Evolutionary conservation across 2,888 invertebrate species (phyloP), one percentile per base, ranked within the genome.

Genomic region (Lysandra coridon): DNA sequence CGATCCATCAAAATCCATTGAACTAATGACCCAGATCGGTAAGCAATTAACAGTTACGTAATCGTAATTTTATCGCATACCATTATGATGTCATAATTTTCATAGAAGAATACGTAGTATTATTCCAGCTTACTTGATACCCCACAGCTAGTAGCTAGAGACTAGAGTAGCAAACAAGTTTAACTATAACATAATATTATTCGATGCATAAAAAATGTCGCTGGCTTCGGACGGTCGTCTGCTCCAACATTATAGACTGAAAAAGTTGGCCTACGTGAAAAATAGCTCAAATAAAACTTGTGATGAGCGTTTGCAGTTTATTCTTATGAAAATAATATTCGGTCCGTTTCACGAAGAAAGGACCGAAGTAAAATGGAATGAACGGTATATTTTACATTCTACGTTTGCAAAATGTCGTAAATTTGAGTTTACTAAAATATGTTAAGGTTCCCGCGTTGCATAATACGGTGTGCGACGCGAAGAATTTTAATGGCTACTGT

Each of bases 271-370:
- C 33, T 14, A 33, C 33, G 69, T 69, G 69, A 69, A 69, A 69
- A 69, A 69, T 69, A 1, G 69, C 69, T 69, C 69, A 17, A 69
- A 69, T 69, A 69, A 69, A 69, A 69, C 69, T 69, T 69, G 33
- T 37, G 69, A 69, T 69, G 69, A 69, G 69, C 69, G 69, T 69
- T 69, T 37, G 69, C 69, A 69, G 33, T 69, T 69, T 69, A 69
- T 69, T 69, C 69, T 33, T 33, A 69, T 37, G 69, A 69, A 37
- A 69, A 69, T 69, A 69, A 69, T 37, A 69, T 69, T 69, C 69
- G 69, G 69, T 69, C 69, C 17, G 69, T 69, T 69, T 33, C 69
- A 37, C 69, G 33, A 69, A 69, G 69, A 37, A 69, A 69, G 69
- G 33, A 33, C 69, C 33, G 69, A 69, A 69, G 69, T 69, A 33